Evolutionary conservation across 1,140 invertebrate genomes (phyloP), one percentile per base, ranked within the genome.

Genomic region (Triops longicaudatus): DNA sequence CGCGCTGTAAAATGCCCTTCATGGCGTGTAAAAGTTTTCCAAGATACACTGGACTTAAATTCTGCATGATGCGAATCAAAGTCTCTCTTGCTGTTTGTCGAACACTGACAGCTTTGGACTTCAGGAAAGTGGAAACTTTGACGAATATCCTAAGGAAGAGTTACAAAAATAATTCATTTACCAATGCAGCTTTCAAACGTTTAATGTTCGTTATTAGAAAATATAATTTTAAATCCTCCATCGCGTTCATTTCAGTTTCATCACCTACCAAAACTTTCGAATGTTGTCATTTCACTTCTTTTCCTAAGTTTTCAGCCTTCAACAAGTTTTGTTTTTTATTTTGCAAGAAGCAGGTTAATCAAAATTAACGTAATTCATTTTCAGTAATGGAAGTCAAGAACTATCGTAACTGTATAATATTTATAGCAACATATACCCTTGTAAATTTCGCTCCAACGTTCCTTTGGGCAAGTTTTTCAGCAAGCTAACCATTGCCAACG

Each of bases 401-500:
- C 71, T 3, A 4, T 22, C 17, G 5, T 3, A n/a, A 27, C 5
- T 28, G 7, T 37, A 37, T 37, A 37, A 37, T 7, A 37, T 37
- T 37, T 37, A 2, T 37, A 37, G 7, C 2, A 37, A 4, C 7
- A 76, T 84, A 87, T 85, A 93, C 92, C 91, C 90, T 37, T 93
- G 90, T 44, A 98, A 83, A 85, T 95, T 92, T 73, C 87, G 84
- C 44, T 92, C 88, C 17, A 98, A 82, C 31, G 94, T 84, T 78
- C 88, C 84, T 79, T 88, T 85, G 0, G 97, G 96, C 44, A 99
- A 85, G 80, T 92, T 91, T 81, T 98, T 93, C 12, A 99, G 82
- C 26, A 99, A 82, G 82, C 98, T 98, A 0, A 98, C 93, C 79
- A 97, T 87, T 0, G 97, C 95, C 50, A 98, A 84, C 1, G 95